A percentile compares a stretch with the other conserved stretches of the same genome.
These are phyloP conservation scores for Nansenia antarctica DNA, from an alignment of 2,113 vertebrate genomes.

Conservation along the genomic window DNA sequence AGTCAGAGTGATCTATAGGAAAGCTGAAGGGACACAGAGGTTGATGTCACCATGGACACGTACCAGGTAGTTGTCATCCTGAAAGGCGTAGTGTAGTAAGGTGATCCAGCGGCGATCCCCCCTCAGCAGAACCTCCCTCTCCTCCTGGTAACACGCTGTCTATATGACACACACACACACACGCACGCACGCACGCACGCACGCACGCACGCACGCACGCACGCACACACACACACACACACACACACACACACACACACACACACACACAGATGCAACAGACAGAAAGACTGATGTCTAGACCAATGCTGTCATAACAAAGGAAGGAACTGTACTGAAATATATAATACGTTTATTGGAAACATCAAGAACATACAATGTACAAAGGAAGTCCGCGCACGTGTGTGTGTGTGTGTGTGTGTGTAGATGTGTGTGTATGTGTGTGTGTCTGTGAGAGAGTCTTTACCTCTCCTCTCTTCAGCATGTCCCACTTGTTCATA, in stretches of 20 bases:
- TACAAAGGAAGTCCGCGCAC: too few relatives aligned
- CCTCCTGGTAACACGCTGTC: constrained; percentile 86
- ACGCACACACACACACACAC: neutral
- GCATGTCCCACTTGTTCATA: constrained; percentile 90
- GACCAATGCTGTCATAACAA: too few relatives aligned
- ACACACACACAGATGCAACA: neutral
- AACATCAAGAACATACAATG: too few relatives aligned
- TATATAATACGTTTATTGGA: too few relatives aligned
- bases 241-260: neutral
- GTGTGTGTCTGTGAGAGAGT: neutral
- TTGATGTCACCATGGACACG: neutral
- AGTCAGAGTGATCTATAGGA: neutral
- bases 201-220: too few relatives aligned
- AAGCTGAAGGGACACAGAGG: neutral
- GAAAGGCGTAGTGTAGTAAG: constrained; percentile 85
- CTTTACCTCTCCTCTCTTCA: constrained; percentile 82
- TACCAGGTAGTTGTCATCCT: constrained; percentile 87
- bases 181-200: too few relatives aligned
- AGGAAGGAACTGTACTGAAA: too few relatives aligned
- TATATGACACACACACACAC: constrained; percentile 31
- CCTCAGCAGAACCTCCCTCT: constrained; percentile 83
- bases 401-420: neutral
- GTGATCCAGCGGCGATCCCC: constrained; percentile 86
- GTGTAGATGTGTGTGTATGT: neutral
- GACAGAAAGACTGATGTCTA: neutral